Conservation (phyloP, 2,888 invertebrate genomes). For the Criorhina ranunculi region DNA sequence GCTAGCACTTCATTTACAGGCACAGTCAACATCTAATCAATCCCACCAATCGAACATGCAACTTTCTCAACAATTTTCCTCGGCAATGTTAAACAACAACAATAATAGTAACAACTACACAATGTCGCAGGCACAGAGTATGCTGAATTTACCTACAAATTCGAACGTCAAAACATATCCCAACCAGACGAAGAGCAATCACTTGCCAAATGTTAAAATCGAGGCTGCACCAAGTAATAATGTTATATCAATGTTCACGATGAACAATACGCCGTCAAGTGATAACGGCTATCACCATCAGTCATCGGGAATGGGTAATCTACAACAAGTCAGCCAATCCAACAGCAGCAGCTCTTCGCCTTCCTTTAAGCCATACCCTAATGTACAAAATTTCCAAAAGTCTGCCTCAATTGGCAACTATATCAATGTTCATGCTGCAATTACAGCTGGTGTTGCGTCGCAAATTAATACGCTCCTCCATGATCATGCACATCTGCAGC, state of each 20-base stretch:
- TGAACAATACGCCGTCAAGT: conserved; percentile 35
- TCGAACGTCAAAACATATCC: conserved; percentile 77
- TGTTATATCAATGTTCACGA: conserved; percentile 80
- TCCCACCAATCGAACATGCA: conserved; percentile 67
- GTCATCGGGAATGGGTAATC: conserved; percentile 40
- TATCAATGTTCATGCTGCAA: conserved; percentile 80
- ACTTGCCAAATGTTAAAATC: conserved; percentile 81
- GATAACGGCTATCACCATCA: conserved; percentile 48
- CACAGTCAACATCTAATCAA: conserved; percentile 67
- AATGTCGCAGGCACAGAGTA: conserved; percentile 59
- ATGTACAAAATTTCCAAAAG: conserved; percentile 81
- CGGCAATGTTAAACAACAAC: conserved; percentile 59
- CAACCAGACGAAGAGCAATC: conserved; percentile 70
- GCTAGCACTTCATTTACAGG: conserved; percentile 77
- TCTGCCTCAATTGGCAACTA: conserved; percentile 82
- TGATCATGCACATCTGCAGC: conserved; percentile 52
- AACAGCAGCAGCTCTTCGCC: conserved; percentile 64
- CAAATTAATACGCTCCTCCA: conserved; percentile 53
- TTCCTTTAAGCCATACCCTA: conserved; percentile 82
- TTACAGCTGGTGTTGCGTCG: conserved; percentile 37
- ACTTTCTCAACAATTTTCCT: conserved; percentile 53
- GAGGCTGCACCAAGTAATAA: conserved; percentile 81
- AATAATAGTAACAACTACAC: conserved; percentile 76
- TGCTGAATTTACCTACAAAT: conserved; percentile 78
- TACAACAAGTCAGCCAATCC: conserved; percentile 56